Base-by-base conservation (phyloP, 2,113 vertebrate genomes). In the Narcine bancroftii region DNA sequence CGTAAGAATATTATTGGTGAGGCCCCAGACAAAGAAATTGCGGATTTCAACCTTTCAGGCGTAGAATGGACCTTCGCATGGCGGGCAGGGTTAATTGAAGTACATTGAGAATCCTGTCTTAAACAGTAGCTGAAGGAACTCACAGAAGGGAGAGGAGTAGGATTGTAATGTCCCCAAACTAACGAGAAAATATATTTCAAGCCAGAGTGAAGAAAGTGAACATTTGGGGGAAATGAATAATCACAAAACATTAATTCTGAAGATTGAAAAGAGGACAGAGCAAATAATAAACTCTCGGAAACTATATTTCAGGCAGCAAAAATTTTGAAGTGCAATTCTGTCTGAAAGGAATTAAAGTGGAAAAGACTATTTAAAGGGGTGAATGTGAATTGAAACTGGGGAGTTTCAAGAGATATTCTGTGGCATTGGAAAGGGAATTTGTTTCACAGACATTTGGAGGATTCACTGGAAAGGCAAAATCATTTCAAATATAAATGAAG, bases 241-340 rank as follows among this genome's bases (percentile, higher is more conserved):
- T 87, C 53, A 63, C n/a, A 56, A 87, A 36, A 53, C 60, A 63
- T 87, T 87, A 60, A 87, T 87, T 87, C 36, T 87, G n/a, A 60
- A 17, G 53, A n/a, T 63, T 87, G 81, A 87, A 85, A 60, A 87
- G 81, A 87, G 81, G 81, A 87, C 81, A 87, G n/a, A 2, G 60
- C 15, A 87, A 53, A 63, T 87, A 87, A 87, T 87, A 87, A 87
- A 50, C 33, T 60, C 36, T 60, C 81, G 81, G 81, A 87, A 60
- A 87, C 33, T 33, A 26, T 53, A 87, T 60, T 60, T 60, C 81
- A 63, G 81, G 66, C 66, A 69, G 26, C 19, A 1, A 26, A n/a
- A 21, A 26, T 69, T 24, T 21, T 24, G 53, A 63, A 36, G 33
- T 87, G 53, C 13, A 87, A 60, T 87, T 33, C 53, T 60, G 15